phyloP scores from a whole-genome alignment of 1,140 invertebrate species.

The Micrasema minimum region DNA sequence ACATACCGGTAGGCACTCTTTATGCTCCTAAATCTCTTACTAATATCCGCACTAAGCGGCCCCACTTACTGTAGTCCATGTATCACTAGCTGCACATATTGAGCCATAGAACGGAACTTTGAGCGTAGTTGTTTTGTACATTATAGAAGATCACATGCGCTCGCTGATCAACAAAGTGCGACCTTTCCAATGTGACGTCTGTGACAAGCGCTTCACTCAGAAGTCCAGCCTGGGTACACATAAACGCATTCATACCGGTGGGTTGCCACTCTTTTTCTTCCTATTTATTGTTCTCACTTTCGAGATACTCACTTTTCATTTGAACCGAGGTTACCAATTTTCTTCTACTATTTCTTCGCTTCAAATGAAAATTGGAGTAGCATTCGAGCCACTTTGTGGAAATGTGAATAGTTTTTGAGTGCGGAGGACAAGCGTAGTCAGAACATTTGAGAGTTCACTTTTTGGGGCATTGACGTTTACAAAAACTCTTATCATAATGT shows the following conservation, averaged over 20 bases:
- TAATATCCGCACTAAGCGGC: conserved; percentile 24
- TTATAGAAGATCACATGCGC: conserved; percentile 70
- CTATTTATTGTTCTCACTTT: neutral
- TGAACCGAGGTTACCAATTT: neutral
- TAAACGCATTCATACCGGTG: conserved; percentile 83
- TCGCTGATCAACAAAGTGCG: conserved; percentile 72
- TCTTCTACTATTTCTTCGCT: conserved; percentile 5
- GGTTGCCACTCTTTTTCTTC: conserved; percentile 56
- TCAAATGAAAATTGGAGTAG: conserved; percentile 39
- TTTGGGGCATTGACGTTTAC: conserved; percentile 4
- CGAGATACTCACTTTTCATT: conserved; percentile 27
- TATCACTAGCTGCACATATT: conserved; percentile 34
- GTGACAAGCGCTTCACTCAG: conserved; percentile 80
- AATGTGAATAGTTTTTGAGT: conserved; percentile 54
- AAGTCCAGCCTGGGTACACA: conserved; percentile 86
- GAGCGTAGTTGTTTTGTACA: conserved; percentile 48
- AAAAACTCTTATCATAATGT: conserved; percentile 19
- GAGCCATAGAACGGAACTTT: conserved; percentile 29
- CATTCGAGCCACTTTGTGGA: conserved; percentile 45
- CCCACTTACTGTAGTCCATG: conserved; percentile 23
- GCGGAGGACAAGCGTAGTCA: conserved; percentile 26
- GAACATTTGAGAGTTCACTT: conserved; percentile 6
- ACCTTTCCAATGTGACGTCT: conserved; percentile 82
- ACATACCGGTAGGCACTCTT: conserved; percentile 66
- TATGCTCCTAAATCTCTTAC: conserved; percentile 28